Percentiles rank a stretch among this genome's conserved stretches.
Conservation (phyloP, 2,113 vertebrate species). For the Melanerpes aurifrons region DNA sequence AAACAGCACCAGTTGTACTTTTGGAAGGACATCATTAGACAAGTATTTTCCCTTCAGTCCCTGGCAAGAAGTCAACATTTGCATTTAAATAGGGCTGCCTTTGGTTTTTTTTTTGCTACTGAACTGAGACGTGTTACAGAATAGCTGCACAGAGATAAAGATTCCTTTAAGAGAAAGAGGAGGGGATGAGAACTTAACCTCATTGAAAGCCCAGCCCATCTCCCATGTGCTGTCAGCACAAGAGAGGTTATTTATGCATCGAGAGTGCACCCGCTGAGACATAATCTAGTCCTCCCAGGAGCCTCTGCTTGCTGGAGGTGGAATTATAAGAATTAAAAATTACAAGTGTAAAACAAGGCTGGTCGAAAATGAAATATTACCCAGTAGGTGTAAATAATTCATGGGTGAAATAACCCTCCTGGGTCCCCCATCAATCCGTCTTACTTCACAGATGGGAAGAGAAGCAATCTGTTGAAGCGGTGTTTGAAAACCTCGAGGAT, state of each 20-base stretch:
- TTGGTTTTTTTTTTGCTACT: constrained; percentile 1
- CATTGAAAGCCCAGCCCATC: background rate
- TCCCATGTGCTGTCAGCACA: constrained; percentile 6
- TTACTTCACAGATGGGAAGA: background rate
- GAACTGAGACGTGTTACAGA: background rate
- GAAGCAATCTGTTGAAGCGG: background rate
- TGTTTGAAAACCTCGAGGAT: background rate
- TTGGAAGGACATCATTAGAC: constrained; percentile 45
- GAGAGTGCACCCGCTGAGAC: constrained; percentile 5
- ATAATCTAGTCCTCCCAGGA: constrained; percentile 44
- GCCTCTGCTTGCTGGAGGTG: constrained; percentile 16
- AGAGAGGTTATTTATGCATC: constrained; percentile 29
- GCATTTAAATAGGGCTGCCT: constrained; percentile 65
- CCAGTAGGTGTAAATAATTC: constrained; percentile 53
- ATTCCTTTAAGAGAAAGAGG: constrained; percentile 28
- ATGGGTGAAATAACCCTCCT: constrained; percentile 13
- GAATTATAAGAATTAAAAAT: constrained; percentile 67
- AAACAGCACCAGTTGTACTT: constrained; percentile 29
- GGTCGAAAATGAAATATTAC: constrained; percentile 43
- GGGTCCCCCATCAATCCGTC: background rate
- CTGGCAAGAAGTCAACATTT: constrained; percentile 68
- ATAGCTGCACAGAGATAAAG: constrained; percentile 36
- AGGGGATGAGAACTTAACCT: background rate
- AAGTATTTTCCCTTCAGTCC: constrained; percentile 12
- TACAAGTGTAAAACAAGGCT: constrained; percentile 48